These are phyloP conservation scores for Pachypanchax playfairii DNA, from an alignment of 2,113 vertebrate genomes.

Conservation along the genomic window DNA sequence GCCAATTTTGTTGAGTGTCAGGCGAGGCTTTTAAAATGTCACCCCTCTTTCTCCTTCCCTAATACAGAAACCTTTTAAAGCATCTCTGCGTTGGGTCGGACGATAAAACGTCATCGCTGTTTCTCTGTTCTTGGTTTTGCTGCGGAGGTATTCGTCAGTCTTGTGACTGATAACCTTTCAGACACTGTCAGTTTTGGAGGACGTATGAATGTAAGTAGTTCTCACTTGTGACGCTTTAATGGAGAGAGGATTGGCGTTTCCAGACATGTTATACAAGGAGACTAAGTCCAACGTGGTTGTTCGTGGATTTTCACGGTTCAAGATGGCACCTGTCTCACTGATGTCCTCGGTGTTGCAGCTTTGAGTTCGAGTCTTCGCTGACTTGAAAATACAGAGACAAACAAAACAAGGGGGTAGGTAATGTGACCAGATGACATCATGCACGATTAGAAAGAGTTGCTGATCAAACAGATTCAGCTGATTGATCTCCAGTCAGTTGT, in stretches of 20 bases:
- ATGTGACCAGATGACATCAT: no score
- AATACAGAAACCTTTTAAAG: slow-evolving; percentile 77
- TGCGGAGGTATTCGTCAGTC: slow-evolving; percentile 29
- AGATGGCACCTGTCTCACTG: slow-evolving; percentile 68
- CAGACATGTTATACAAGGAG: slow-evolving; percentile 32
- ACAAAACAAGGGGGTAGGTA: no score
- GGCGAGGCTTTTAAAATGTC: slow-evolving; percentile 83
- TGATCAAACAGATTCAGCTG: no score
- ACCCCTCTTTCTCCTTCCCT: slow-evolving; percentile 68
- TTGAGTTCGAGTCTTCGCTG: slow-evolving; percentile 29
- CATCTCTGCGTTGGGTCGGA: slow-evolving; percentile 52
- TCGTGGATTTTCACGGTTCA: slow-evolving; percentile 64
- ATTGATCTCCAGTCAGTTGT: no score
- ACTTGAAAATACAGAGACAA: slow-evolving; percentile 47
- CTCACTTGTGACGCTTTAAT: slow-evolving; percentile 41
- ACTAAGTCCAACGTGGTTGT: slow-evolving; percentile 55
- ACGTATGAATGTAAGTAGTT: not conserved
- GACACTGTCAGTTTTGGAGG: slow-evolving; percentile 14
- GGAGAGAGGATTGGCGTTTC: slow-evolving; percentile 7
- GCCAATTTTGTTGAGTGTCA: slow-evolving; percentile 69
- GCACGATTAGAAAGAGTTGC: no score
- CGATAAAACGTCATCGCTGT: slow-evolving; percentile 52
- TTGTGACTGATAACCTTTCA: slow-evolving; percentile 46
- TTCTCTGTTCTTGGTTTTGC: slow-evolving; percentile 38
- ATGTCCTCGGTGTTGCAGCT: slow-evolving; percentile 52